Evolutionary conservation across 2,113 vertebrate genomes (phyloP).

Genomic region (Hippolais icterina): DNA sequence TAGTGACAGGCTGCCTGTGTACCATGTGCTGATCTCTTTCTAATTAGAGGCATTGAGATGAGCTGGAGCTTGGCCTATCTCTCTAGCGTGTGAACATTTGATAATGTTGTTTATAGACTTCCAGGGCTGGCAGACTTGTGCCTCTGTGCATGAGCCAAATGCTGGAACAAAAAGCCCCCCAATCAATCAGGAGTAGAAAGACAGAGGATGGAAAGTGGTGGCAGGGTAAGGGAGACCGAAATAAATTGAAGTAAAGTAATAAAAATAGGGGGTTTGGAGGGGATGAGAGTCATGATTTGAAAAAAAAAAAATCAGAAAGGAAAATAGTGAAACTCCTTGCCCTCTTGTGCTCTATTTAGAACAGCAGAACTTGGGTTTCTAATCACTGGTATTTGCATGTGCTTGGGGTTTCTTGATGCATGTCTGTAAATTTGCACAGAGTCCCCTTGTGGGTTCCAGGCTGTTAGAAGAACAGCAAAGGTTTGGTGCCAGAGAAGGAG

Average conservation of each 20-base stretch:
- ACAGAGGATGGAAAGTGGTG: not conserved
- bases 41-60: not conserved
- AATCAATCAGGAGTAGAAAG: not conserved
- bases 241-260: not conserved
- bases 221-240: not conserved
- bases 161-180: not conserved
- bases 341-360: not conserved
- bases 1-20: not conserved
- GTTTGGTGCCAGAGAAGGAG: not conserved
- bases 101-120: constrained; percentile 30
- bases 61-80: constrained; percentile 28
- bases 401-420: not conserved
- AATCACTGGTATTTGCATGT: not conserved
- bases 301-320: not conserved
- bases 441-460: not conserved
- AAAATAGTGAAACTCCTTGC: not conserved
- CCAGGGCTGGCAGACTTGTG: not conserved
- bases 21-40: not conserved
- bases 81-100: not conserved
- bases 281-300: not conserved
- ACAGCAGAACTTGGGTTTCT: not conserved
- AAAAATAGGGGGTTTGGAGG: not conserved
- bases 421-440: not conserved
- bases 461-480: not conserved
- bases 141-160: not conserved